Evolutionary conservation across 2,113 vertebrate genomes (phyloP).

Genomic region (Uria aalge): DNA sequence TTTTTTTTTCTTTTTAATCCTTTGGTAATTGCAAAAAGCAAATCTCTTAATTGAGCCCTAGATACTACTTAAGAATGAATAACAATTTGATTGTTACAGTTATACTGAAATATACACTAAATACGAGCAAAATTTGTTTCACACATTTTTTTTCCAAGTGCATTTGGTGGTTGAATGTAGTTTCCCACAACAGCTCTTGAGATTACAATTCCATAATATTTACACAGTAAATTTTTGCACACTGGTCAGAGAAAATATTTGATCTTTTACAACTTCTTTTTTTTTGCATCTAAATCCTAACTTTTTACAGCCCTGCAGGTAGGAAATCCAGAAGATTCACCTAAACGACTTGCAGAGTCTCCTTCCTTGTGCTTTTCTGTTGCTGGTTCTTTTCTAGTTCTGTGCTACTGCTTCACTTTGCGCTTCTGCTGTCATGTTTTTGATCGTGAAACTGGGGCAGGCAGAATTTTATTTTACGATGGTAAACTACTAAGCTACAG

Average conservation of each 20-base stretch:
- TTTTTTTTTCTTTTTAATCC: background rate
- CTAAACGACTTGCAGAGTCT: background rate
- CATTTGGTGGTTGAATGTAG: background rate
- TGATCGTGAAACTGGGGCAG: background rate
- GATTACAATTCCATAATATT: background rate
- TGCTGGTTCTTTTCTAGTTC: background rate
- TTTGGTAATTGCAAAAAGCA: background rate
- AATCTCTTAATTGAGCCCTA: background rate
- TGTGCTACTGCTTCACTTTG: accelerated
- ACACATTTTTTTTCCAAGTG: background rate
- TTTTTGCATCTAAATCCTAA: background rate
- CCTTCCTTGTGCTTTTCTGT: background rate
- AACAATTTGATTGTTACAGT: background rate
- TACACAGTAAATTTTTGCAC: background rate
- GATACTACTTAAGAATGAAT: background rate
- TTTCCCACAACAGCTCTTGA: background rate
- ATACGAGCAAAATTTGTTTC: background rate
- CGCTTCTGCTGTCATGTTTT: background rate
- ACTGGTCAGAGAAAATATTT: background rate
- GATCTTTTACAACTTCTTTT: background rate
- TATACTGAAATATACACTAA: background rate
- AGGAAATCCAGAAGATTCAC: background rate
- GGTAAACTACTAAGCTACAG: background rate
- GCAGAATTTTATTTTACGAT: background rate
- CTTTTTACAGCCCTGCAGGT: background rate